Evolutionary conservation across 1,140 invertebrate species (phyloP).

Genomic region (Nasonia giraulti): DNA sequence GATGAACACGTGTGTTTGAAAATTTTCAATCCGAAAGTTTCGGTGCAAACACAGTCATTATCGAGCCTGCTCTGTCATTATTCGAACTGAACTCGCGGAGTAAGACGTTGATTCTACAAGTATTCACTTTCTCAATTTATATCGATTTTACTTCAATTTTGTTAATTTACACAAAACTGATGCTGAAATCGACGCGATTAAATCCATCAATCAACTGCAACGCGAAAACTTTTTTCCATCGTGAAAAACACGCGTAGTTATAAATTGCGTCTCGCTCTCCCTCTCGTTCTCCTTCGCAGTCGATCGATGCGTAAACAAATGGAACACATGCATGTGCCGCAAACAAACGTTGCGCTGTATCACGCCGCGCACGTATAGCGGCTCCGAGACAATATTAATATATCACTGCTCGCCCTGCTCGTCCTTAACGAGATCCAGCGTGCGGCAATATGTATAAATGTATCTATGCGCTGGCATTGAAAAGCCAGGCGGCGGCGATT

Average conservation of each 20-base stretch:
- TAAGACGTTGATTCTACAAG: not conserved
- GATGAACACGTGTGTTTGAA: slow-evolving; percentile 40
- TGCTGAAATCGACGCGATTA: too few relatives aligned
- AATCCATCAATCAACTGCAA: too few relatives aligned
- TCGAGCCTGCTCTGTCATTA: slow-evolving; percentile 40
- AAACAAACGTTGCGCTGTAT: not conserved
- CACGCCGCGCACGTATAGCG: too few relatives aligned
- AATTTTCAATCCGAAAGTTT: slow-evolving; percentile 42
- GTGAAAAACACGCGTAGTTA: too few relatives aligned
- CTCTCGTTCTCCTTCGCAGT: not conserved
- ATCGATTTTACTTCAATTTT: too few relatives aligned
- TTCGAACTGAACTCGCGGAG: slow-evolving; percentile 20
- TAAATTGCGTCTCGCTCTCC: not conserved
- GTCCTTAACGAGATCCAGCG: slow-evolving; percentile 42
- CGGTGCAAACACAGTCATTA: slow-evolving; percentile 44
- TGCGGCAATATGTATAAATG: slow-evolving; percentile 49
- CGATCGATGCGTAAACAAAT: slow-evolving; percentile 25
- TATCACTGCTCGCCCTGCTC: slow-evolving; percentile 4
- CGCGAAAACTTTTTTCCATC: too few relatives aligned
- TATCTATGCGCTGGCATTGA: slow-evolving; percentile 51
- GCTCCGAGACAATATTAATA: slow-evolving; percentile 44
- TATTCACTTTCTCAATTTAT: too few relatives aligned
- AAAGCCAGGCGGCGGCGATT: slow-evolving; percentile 27
- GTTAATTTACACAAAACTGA: too few relatives aligned
- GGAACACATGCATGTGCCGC: not conserved